Evolutionary conservation across 2,113 vertebrate species (phyloP), one percentile per base, ranked within the genome.

Genomic region (Heptranchias perlo): DNA sequence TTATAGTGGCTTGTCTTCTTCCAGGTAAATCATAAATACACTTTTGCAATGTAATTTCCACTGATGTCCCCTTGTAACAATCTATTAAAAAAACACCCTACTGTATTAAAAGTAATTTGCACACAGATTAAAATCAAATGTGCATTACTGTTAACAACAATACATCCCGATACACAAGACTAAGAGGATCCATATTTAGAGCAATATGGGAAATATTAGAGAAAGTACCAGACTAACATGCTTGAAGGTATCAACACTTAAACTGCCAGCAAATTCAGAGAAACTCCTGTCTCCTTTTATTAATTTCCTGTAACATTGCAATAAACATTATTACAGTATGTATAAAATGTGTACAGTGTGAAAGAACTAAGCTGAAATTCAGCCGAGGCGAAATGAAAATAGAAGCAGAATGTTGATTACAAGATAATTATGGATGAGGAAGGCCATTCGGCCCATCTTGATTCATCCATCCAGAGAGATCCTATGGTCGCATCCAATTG

Each of bases 101-200:
- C 35, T 62, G 54, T 62, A 93, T 93, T 93, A 93, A 62, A 62
- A 62, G n/a, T 93, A 93, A 93, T 93, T 93, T 93, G 86, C 61
- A n/a, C 58, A 93, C 16, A 64, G 11, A 93, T 93, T 39, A n/a
- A 93, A 93, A 25, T 93, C 35, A 62, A 93, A 62, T 93, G 39
- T 7, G 58, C 58, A 62, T 93, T 39, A 93, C 4, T 93, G 89
- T 93, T 93, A 39, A 64, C 18, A 16, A 93, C 89, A 62, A 93
- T 23, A 62, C 31, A 62, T 62, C 4, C n/a, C 35, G 23, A n/a
- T 21, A 39, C 35, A n/a, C 16, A 64, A 64, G n/a, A 2, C 39
- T 39, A 93, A 89, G 35, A 39, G 89, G 54, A 62, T 62, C n/a
- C 58, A 93, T n/a, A 62, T 21, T 93, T 39, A 39, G 16, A 25